Evolutionary conservation across 2,888 invertebrate species (phyloP), one percentile per base, ranked within the genome.

Genomic region (Polydrusus cervinus): DNA sequence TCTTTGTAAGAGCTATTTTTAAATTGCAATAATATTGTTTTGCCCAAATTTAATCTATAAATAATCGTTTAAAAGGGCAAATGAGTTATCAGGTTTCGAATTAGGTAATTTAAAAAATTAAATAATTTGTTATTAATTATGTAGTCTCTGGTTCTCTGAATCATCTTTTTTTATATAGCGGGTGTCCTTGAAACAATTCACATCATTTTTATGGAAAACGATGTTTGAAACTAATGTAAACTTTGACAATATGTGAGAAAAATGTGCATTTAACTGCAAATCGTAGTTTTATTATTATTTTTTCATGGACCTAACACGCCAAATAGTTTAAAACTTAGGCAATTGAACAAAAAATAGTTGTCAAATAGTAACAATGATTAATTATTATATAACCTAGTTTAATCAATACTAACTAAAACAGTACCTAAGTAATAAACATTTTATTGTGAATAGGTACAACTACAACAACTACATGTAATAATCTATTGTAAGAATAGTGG

Each of bases 121-220:
- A 64, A 53, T 71, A 71, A 71, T 64, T 65, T 71, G 18, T 71
- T 65, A 55, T 65, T 65, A 43, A 71, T 64, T 57, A 65, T 71
- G 43, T 30, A 18, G 57, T 49, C 14, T 57, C 38, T 40, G 51
- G 11, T 18, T 60, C 11, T 6, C 25, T 75, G 71, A 75, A 75
- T 75, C 70, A 75, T 75, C 70, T 75, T 75, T 65, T 71, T 66
- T 70, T 61, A 34, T 57, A 55, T 40, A 49, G 47, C 30, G 38
- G 69, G 11, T 55, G 65, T 70, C 69, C 74, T 61, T 74, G 64
- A 55, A 73, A 73, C 53, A 71, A 18, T 64, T 71, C 65, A 3
- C 65, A 65, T 70, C 25, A 25, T 61, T 70, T 70, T 70, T 51
- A 61, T 70, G 47, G n/a, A 38, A 49, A 64, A 64, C 30, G 25